Evolutionary conservation across 92 coral and sea anemone genomes (phyloP), one percentile per base, ranked within the genome.

Genomic region (Porites divaricata): DNA sequence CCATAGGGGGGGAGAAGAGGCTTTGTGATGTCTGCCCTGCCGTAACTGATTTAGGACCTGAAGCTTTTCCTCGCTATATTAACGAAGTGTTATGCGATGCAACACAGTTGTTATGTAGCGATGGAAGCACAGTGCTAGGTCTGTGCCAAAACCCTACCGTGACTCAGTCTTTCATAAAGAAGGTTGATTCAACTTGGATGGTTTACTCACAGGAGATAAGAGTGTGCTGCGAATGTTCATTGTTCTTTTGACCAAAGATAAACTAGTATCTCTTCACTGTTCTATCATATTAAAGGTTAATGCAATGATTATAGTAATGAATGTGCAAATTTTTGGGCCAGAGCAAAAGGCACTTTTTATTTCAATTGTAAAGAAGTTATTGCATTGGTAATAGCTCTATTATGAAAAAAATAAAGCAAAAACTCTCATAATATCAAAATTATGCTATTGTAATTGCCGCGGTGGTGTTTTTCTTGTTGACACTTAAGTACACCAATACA

Each of bases 41-140:
- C 22, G 21, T 48, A 3, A 88, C 91, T 35, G 91, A 88, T 56
- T 69, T 88, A 63, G 91, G 91, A 9, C 84, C 78, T 8, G 22
- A 1, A 69, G 77, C n/a, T 61, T 8, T 71, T 6, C 88, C 91
- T 3, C 88, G 85, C 4, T 83, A 48, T 28, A 88, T 83, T 21
- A 88, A 88, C 24, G 91, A 88, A 83, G 76, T 88, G 67, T 16
- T 70, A 19, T 88, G 91, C 63, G 68, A 67, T 8, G 59, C 50
- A 7, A 50, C 14, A 35, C 20, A 16, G 8, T 2, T 88, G 91
- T 54, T 65, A 56, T 0, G 51, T 35, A 4, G 58, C 11, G 45
- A 35, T 35, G 45, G 45, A 0, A 23, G 15, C 1, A 35, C 45
- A 35, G 45, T 57, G 2, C 1, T n/a, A 1, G 91, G 91, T 9